phyloP scores from a whole-genome alignment of 2,888 invertebrate species.

The Cantharis rufa region DNA sequence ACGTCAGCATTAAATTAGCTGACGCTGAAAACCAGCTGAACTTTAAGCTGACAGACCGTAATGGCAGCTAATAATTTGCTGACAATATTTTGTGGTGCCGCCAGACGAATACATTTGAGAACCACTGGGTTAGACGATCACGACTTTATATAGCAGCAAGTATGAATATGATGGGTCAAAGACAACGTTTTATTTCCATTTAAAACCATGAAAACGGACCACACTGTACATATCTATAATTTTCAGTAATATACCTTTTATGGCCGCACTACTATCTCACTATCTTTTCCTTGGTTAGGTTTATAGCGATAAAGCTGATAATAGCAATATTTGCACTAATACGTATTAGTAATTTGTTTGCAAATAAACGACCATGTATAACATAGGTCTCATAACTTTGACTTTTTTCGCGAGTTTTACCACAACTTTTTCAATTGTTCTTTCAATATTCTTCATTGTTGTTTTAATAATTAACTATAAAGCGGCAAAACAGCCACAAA shows the following conservation, averaged over 20 bases:
- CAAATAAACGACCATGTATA: not conserved
- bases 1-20: no score
- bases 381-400: conserved; percentile 3
- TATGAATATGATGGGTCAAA: no score
- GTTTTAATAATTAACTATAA: not conserved
- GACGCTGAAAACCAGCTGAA: no score
- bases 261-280: not conserved
- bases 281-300: not conserved
- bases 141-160: no score
- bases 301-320: not conserved
- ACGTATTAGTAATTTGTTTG: not conserved
- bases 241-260: not conserved
- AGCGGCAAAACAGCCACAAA: not conserved
- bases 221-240: not conserved
- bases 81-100: no score
- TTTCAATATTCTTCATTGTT: not conserved
- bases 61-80: no score
- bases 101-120: no score
- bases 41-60: no score
- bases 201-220: not conserved
- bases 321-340: not conserved
- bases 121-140: no score
- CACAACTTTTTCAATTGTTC: not conserved
- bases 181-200: no score
- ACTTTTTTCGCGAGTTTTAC: conserved; percentile 5